Percentiles rank a stretch among this genome's conserved stretches.
These are phyloP conservation scores for Antedon mediterranea DNA, from an alignment of 53 echinoderm and acorn worm genomes.

Conservation along the genomic window DNA sequence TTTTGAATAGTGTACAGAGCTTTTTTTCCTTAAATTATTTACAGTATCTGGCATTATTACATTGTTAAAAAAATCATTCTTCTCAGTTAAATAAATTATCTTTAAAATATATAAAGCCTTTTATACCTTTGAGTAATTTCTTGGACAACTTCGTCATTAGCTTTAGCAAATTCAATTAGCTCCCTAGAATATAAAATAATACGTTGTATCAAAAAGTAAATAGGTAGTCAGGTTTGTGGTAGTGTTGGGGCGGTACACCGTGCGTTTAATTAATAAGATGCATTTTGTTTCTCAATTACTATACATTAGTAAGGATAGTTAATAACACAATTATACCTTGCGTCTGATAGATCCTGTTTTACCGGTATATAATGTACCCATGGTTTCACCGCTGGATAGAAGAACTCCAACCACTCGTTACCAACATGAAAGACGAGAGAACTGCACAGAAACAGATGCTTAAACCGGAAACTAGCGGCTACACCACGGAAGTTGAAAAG, in stretches of 20 bases:
- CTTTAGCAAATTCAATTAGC: conserved; percentile 83
- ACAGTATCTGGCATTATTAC: too few species aligned
- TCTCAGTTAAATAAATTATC: too few species aligned
- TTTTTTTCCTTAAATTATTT: too few species aligned
- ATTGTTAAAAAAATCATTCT: too few species aligned
- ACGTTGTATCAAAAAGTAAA: too few species aligned
- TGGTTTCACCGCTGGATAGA: conserved; percentile 80
- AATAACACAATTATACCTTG: too few species aligned
- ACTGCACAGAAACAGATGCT: conserved; percentile 86
- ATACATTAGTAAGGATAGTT: background rate
- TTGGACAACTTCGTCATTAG: conserved; percentile 57
- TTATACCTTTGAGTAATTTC: conserved; percentile 72
- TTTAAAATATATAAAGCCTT: too few species aligned
- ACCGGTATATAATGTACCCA: conserved; percentile 97
- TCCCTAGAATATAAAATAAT: conserved; percentile 28
- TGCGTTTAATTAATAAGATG: too few species aligned
- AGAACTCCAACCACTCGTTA: conserved; percentile 87
- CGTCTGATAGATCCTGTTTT: conserved; percentile 47
- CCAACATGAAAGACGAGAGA: conserved; percentile 94
- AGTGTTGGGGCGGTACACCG: too few species aligned
- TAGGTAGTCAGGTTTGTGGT: too few species aligned
- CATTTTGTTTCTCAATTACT: background rate
- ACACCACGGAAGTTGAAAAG: conserved; percentile 96
- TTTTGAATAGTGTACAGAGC: too few species aligned
- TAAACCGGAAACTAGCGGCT: conserved; percentile 85